Evolutionary conservation across 2,113 vertebrate genomes (phyloP), one percentile per base, ranked within the genome.

Genomic region (Gobio gobio): DNA sequence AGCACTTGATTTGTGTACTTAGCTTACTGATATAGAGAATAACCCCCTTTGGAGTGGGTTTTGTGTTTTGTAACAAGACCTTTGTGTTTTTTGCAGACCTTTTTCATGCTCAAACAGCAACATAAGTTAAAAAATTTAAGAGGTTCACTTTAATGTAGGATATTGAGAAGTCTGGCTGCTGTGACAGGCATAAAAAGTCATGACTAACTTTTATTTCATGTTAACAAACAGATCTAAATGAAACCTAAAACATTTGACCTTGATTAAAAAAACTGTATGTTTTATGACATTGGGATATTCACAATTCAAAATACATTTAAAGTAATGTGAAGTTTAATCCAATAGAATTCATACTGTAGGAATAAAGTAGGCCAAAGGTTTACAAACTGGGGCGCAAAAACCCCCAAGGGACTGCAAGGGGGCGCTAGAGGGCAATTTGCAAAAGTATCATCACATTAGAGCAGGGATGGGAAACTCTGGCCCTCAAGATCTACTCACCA

Each of bases 251-350:
- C 59, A 9, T n/a, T n/a, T n/a, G n/a, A n/a, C n/a, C 29, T 29
- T 72, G 18, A 40, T 22, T 20, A 33, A 26, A 29, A 68, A 68
- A 14, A 20, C 3, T 3, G 33, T 33, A 33, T 33, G 13, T 40
- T 40, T 72, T 22, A 45, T 13, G 8, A 73, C n/a, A 20, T 22
- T 73, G 1, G 10, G 5, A 74, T 74, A 5, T 49, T 74, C 6
- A 49, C 45, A 26, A 8, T 87, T 74, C 45, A 22, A 84, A 83
- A 58, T 45, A 18, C 14, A 14, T 26, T 63, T 12, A 63, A 63
- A 24, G 61, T 63, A 1, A 64, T 66, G 13, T 66, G 29, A 36
- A 1, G 6, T 49, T 49, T 49, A 49, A 3, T 49, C 47, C 47
- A 49, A 3, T 18, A 66, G 14, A 66, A 29, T 66, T 33, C 0